Evolutionary conservation across 2,888 invertebrate genomes (phyloP), one percentile per base, ranked within the genome.

Genomic region (Isotomurus palustris): DNA sequence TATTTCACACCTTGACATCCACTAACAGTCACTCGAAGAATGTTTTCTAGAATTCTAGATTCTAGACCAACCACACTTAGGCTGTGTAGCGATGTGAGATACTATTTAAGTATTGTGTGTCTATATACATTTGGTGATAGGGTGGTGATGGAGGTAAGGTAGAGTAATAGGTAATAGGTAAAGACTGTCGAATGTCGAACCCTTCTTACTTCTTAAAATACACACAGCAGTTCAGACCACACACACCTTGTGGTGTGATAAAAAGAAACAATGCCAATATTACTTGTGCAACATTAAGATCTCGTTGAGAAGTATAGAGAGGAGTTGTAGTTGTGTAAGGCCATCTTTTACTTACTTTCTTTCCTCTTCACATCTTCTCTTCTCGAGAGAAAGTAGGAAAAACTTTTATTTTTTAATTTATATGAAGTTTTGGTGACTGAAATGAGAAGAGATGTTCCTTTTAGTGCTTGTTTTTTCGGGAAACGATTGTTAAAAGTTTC

Each of bases 1-100:
- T 65, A 65, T 65, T 62, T 65, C 65, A 65, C 61, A 60, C 65
- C 62, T 60, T 65, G 65, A 65, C 65, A 65, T 56, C 51, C 45
- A 38, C 50, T 47, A 49, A 28, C 35, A 43, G 41, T 48, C 21
- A 49, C 47, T 53, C 32, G 56, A 56, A 41, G 44, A 50, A 56
- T 50, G 56, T 41, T 32, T 29, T 28, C 27, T 32, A 45, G 27
- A 38, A 47, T 44, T 56, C 45, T 49, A 43, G 40, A 51, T 48
- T 43, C 29, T 44, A 40, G 40, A 12, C 12, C 44, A 27, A 32
- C 36, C 27, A 32, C 22, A 27, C 14, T 41, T 19, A 47, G 43
- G 22, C 43, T 43, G 6, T 43, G 21, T 43, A 43, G 22, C 43
- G n/a, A 45, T 19, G 19, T 17, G 21, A 45, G 36, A 57, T 24